Base-by-base conservation (phyloP, 1,140 invertebrate species). In the Drosophila leontia region DNA sequence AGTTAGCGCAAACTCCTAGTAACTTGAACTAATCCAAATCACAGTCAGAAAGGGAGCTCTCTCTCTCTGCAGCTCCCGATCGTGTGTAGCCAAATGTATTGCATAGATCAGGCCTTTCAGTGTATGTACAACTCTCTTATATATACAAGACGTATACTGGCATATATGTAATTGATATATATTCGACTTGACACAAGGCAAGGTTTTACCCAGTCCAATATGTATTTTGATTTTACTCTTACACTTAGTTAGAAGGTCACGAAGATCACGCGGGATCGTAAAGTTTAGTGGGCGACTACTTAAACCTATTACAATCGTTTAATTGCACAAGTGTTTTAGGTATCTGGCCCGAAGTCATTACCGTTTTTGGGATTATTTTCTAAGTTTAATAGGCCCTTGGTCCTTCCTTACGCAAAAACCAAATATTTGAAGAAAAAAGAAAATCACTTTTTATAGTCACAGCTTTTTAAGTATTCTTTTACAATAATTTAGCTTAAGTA, bases 11-110 rank as follows among this genome's bases (percentile, higher is more conserved):
- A 59, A 75, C 29, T 60, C 51, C 69, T 81, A 86, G 82, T 70
- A 67, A 86, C 70, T 80, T 63, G 34, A 67, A 67, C 67, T 87
- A 57, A 85, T 90, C 69, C 69, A 78, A 81, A 57, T 90, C 80
- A 80, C 76, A 90, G 60, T 84, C 85, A 64, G 77, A 56, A 51
- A 37, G 7, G 74, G 59, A 55, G 39, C 59, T 17, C 5, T 9
- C 59, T 17, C 5, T 9, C 23, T 7, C 29, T 29, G 26, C 26
- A 23, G 63, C 75, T 82, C 75, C 82, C 53, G 67, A 67, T 75
- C 69, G 75, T 81, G 78, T 82, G 85, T 88, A 88, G 85, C 85
- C 85, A 88, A 88, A 88, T 88, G 70, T 88, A 90, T 82, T 83
- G 55, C 70, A 80, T 85, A 63, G 68, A 80, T 77, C 84, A 80